Base-by-base conservation (phyloP, 2,113 vertebrate species). In the Oreochromis tanganicae region DNA sequence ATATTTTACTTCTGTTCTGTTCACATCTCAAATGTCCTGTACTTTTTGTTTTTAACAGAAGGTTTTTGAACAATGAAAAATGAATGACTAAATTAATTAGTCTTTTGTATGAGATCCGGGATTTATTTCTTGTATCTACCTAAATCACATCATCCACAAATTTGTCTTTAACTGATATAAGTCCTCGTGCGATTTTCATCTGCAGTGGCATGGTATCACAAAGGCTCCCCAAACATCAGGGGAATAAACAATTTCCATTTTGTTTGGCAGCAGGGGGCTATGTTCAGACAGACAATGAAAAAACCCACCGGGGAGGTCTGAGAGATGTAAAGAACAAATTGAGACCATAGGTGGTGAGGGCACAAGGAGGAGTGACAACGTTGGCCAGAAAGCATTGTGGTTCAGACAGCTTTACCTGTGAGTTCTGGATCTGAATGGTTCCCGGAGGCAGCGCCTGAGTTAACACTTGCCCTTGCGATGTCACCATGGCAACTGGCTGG, bases 401-500 rank as follows among this genome's bases (percentile, higher is more conserved):
- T 57, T 80, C 24, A 7, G 27, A 24, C n/a, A 17, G 54, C 10
- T 96, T 97, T 94, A 99, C 99, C 98, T 99, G 99, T 88, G 98
- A 95, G 29, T 96, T 99, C 96, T 99, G 99, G 96, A 99, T 97
- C 96, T 98, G 99, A 95, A 99, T 98, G 94, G 98, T 97, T 92
- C 98, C 97, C 54, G 98, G 97, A 82, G 98, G 96, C 87, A 99
- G 97, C 90, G 97, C 97, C 94, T 99, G 99, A 87, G 98, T 97
- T 87, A 99, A 97, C 94, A 99, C 97, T 97, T 99, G 98, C 95
- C 98, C 99, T 96, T 99, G 99, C 63, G 99, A 99, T 83, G 98
- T 99, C 97, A 99, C 98, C 99, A 99, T 99, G 3, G 99, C 97
- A 98, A 99, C 98, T 0, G 99, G 98, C 97, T 99, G 98, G 97